These are phyloP conservation scores for Hydropotes inermis DNA, from an alignment of 2,113 vertebrate species.

Conservation along the genomic window DNA sequence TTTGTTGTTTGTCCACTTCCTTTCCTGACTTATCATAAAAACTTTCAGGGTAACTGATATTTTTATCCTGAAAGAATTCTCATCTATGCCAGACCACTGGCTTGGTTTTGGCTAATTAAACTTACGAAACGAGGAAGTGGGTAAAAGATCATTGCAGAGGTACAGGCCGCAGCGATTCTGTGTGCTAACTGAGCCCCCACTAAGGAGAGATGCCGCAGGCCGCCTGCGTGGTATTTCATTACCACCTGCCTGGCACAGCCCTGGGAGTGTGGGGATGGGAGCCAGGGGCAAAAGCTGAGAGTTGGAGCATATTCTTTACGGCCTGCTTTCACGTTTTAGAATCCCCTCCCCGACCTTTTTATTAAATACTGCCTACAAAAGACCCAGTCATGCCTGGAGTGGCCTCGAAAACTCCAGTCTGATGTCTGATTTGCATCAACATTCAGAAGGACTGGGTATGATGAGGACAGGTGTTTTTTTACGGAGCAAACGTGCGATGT, in stretches of 20 bases:
- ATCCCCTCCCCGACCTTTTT: neutral
- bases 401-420: conserved; percentile 46
- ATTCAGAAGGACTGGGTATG: conserved; percentile 24
- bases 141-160: conserved; percentile 82
- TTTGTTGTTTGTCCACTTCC: neutral
- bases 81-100: conserved; percentile 72
- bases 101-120: conserved; percentile 83
- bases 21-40: conserved; percentile 61
- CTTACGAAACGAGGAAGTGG: conserved; percentile 77
- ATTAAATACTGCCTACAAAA: conserved; percentile 69
- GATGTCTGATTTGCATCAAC: conserved; percentile 43
- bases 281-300: conserved; percentile 70
- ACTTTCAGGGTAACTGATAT: conserved; percentile 67
- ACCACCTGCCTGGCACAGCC: conserved; percentile 61
- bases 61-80: conserved; percentile 75
- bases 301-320: conserved; percentile 66
- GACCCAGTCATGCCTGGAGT: conserved; percentile 50
- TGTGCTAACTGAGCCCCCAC: conserved; percentile 78
- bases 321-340: conserved; percentile 72
- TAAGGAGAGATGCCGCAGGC: conserved; percentile 64
- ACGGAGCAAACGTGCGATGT: conserved; percentile 25
- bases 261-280: conserved; percentile 53
- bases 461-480: conserved; percentile 38
- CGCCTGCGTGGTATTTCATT: conserved; percentile 55
- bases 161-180: conserved; percentile 63